phyloP scores from a whole-genome alignment of 2,888 invertebrate species.

The Hypomecis punctinalis region DNA sequence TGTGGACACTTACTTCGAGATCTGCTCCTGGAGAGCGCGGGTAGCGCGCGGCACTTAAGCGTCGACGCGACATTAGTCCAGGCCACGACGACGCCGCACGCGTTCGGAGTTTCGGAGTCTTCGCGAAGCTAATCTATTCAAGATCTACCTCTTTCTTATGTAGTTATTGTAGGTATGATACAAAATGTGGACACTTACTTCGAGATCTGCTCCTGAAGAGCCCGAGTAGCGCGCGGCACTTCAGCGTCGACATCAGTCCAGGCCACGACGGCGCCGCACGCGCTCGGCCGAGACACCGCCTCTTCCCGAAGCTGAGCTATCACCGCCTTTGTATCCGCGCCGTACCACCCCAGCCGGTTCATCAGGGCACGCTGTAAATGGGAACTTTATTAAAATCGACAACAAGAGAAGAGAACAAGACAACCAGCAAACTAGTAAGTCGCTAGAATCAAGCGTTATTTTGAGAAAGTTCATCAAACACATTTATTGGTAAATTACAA shows the following conservation, averaged over 20 bases:
- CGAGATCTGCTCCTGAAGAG: constrained; percentile 60
- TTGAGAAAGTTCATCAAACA: too few species aligned
- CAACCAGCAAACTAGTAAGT: too few species aligned
- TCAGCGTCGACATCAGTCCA: constrained; percentile 46
- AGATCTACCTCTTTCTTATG: too few species aligned
- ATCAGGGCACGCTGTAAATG: constrained; percentile 60
- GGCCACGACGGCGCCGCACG: constrained; percentile 53
- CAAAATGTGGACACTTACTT: constrained; percentile 52
- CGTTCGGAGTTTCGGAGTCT: constrained; percentile 41
- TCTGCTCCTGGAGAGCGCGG: too few species aligned
- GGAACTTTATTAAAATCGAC: too few species aligned
- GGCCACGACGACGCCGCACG: constrained; percentile 52
- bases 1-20: constrained; percentile 56
- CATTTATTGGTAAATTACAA: too few species aligned
- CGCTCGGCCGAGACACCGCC: constrained; percentile 28
- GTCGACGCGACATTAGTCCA: constrained; percentile 51
- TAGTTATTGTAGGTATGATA: too few species aligned
- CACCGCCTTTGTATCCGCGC: constrained; percentile 55
- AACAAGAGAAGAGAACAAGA: too few species aligned
- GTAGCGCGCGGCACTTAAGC: too few species aligned
- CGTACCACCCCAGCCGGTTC: constrained; percentile 64
- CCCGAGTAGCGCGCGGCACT: constrained; percentile 37
- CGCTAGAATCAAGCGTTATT: too few species aligned
- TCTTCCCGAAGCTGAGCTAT: constrained; percentile 57
- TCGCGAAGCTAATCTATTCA: constrained; percentile 55